Conservation (phyloP, 1,140 invertebrate species). For the Diorhabda sublineata region DNA sequence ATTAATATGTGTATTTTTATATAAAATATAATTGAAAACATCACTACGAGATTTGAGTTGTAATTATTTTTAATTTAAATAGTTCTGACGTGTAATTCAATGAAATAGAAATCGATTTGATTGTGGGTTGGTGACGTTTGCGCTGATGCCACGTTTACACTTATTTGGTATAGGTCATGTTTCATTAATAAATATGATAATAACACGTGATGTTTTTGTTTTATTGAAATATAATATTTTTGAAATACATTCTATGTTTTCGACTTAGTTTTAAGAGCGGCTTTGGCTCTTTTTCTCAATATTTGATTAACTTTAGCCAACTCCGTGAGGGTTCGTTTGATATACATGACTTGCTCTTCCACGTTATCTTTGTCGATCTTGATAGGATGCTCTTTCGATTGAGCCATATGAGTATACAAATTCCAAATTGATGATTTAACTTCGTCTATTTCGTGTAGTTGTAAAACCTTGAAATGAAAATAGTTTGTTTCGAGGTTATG, state of each 20-base stretch:
- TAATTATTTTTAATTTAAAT: too few species aligned
- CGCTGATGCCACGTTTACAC: too few species aligned
- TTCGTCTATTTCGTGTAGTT: slow-evolving; percentile 28
- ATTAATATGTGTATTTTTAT: too few species aligned
- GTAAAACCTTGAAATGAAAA: slow-evolving; percentile 14
- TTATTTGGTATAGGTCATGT: too few species aligned
- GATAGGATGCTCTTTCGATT: slow-evolving; percentile 26
- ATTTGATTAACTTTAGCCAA: slow-evolving; percentile 26
- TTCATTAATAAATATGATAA: too few species aligned
- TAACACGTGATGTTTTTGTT: too few species aligned
- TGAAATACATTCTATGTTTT: not conserved
- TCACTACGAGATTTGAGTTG: too few species aligned
- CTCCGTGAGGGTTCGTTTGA: slow-evolving; percentile 29
- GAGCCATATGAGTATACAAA: slow-evolving; percentile 29
- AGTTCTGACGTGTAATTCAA: too few species aligned
- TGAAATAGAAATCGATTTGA: too few species aligned
- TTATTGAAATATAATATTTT: too few species aligned
- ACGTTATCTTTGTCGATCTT: slow-evolving; percentile 29
- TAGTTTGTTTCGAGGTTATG: not conserved
- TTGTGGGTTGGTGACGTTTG: too few species aligned
- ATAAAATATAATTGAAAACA: too few species aligned
- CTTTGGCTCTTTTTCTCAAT: slow-evolving; percentile 18
- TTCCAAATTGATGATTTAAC: slow-evolving; percentile 32
- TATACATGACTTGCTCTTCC: slow-evolving; percentile 32
- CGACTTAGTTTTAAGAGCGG: not conserved